phyloP scores from a whole-genome alignment of 2,888 invertebrate genomes.

The Dasypogon diadema region DNA sequence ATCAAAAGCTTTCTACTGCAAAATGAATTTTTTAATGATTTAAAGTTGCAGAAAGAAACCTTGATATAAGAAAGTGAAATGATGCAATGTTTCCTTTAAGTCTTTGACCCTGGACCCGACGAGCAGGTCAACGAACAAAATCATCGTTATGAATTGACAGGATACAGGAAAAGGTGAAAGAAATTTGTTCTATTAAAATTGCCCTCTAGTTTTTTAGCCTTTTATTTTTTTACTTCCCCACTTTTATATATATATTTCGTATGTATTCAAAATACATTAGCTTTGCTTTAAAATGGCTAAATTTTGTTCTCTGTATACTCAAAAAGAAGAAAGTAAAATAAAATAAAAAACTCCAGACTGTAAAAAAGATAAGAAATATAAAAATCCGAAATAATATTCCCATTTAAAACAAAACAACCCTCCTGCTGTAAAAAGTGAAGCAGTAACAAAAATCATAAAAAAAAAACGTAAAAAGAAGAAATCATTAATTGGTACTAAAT shows the following conservation, averaged over 20 bases:
- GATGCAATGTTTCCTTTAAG: no score
- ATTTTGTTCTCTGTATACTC: background rate
- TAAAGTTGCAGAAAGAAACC: background rate
- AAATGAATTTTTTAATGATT: no score
- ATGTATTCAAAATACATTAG: constrained; percentile 52
- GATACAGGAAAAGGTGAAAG: no score
- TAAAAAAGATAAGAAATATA: background rate
- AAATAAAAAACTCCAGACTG: background rate
- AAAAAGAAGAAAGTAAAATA: background rate
- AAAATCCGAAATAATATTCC: background rate
- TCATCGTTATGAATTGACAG: no score
- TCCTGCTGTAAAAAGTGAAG: background rate
- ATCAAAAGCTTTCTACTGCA: no score
- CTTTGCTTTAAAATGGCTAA: background rate
- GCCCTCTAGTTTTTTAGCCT: background rate
- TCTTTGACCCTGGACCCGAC: no score
- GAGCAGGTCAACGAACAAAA: no score
- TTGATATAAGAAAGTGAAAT: no score
- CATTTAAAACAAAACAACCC: no score
- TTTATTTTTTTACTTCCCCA: constrained; percentile 31
- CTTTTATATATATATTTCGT: constrained; percentile 32
- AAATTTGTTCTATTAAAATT: no score
- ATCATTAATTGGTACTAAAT: constrained; percentile 4
- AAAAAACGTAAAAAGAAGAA: background rate
- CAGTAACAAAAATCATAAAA: background rate